Evolutionary conservation across 2,888 invertebrate species (phyloP).

Genomic region (Vesta saturnalis): DNA sequence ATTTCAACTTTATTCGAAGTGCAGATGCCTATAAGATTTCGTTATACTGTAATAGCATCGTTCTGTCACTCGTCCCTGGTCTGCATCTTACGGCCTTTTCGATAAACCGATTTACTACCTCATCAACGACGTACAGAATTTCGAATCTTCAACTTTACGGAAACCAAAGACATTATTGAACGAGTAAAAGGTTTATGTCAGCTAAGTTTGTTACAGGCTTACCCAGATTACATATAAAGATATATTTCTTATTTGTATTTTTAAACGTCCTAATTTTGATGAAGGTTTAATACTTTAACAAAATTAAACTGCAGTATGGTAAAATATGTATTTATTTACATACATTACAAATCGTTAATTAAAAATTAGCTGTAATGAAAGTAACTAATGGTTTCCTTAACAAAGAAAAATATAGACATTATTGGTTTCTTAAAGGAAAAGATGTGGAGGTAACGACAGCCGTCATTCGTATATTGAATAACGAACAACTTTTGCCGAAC

Average conservation of each 20-base stretch:
- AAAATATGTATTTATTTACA: no score
- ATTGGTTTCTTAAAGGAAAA: conserved; percentile 23
- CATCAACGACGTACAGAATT: conserved; percentile 26
- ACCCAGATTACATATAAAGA: background rate
- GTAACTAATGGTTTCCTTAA: background rate
- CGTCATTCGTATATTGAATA: conserved; percentile 48
- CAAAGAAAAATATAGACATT: conserved; percentile 30
- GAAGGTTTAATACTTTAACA: no score
- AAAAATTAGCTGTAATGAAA: conserved; percentile 10
- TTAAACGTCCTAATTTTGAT: no score
- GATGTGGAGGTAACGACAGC: conserved; percentile 38
- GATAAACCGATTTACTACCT: conserved; percentile 33
- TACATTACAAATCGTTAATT: background rate
- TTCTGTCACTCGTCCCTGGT: conserved; percentile 31
- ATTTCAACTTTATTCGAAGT: conserved; percentile 28
- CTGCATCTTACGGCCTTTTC: conserved; percentile 29
- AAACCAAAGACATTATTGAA: conserved; percentile 12
- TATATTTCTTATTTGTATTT: background rate
- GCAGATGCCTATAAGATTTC: conserved; percentile 25
- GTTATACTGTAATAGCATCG: conserved; percentile 26
- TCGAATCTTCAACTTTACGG: conserved; percentile 15
- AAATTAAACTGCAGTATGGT: no score
- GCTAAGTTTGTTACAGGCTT: background rate
- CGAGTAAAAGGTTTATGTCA: conserved; percentile 13
- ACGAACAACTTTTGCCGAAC: conserved; percentile 43